Conservation (phyloP, 1,140 invertebrate genomes). For the Akabosia matsudoensis region DNA sequence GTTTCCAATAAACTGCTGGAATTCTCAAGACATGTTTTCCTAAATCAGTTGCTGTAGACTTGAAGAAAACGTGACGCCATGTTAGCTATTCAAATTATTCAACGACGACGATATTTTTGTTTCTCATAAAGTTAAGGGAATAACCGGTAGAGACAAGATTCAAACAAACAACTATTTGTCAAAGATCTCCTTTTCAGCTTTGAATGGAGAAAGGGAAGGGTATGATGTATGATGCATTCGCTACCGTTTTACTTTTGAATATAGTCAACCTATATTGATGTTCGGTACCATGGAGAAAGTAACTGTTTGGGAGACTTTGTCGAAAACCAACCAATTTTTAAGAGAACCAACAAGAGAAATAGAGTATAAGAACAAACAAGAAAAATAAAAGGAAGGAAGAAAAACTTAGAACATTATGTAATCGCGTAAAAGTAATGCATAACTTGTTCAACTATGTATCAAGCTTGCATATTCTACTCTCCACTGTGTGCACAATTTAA, state of each 20-base stretch:
- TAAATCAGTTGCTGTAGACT: neutral
- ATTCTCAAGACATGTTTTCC: slow-evolving; percentile 4
- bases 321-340: slow-evolving; percentile 8
- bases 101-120: slow-evolving; percentile 7
- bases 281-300: neutral
- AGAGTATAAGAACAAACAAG: neutral
- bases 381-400: slow-evolving; percentile 15
- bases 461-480: too few relatives aligned
- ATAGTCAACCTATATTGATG: slow-evolving; percentile 4
- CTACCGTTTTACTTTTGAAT: neutral
- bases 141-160: neutral
- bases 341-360: neutral
- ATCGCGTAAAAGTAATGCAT: neutral
- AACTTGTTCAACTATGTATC: neutral
- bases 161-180: neutral
- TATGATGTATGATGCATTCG: neutral
- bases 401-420: slow-evolving; percentile 13
- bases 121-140: neutral
- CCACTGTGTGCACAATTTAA: too few relatives aligned
- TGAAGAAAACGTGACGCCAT: neutral
- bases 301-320: neutral
- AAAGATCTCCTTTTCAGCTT: neutral
- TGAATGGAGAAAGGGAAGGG: neutral
- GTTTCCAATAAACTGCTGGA: neutral
- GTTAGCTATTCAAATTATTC: slow-evolving; percentile 16